Conservation (phyloP, 2,888 invertebrate genomes). For the Apotomis betuletana region DNA sequence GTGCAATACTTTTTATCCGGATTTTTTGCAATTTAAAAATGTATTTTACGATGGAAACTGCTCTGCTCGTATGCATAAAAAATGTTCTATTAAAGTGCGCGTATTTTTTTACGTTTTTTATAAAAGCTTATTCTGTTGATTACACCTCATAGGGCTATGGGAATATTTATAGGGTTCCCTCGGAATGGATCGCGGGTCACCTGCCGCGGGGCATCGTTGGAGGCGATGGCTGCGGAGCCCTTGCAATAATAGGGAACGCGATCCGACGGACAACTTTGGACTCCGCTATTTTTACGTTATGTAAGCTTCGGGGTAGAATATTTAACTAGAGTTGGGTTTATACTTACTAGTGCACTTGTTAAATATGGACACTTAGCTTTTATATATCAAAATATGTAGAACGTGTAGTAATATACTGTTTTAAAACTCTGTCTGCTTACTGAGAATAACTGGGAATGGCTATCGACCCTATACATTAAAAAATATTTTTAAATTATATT, state of each 20-base stretch:
- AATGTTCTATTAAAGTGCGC: conserved; percentile 20
- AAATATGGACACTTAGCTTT: too few relatives aligned
- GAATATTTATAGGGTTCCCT: conserved; percentile 36
- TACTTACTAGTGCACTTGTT: too few relatives aligned
- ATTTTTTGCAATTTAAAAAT: conserved; percentile 19
- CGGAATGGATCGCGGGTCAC: conserved; percentile 34
- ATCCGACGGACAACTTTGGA: conserved; percentile 16
- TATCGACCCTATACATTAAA: too few relatives aligned
- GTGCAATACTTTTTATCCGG: conserved; percentile 10
- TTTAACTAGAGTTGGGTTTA: not conserved
- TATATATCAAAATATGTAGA: too few relatives aligned
- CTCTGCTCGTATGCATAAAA: conserved; percentile 28
- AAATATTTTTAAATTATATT: too few relatives aligned
- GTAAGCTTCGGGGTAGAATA: conserved; percentile 10
- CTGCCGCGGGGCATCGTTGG: conserved; percentile 29
- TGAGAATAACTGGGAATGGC: too few relatives aligned
- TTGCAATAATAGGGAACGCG: conserved; percentile 22
- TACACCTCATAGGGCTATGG: conserved; percentile 27
- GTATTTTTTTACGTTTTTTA: conserved; percentile 10
- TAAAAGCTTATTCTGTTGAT: conserved; percentile 32
- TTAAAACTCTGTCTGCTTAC: too few relatives aligned
- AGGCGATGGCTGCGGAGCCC: conserved; percentile 24
- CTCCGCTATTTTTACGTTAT: conserved; percentile 21
- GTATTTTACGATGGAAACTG: conserved; percentile 28
- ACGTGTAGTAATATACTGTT: too few relatives aligned